phyloP scores from a whole-genome alignment of 2,888 invertebrate species.

The Megastigmus dorsalis region DNA sequence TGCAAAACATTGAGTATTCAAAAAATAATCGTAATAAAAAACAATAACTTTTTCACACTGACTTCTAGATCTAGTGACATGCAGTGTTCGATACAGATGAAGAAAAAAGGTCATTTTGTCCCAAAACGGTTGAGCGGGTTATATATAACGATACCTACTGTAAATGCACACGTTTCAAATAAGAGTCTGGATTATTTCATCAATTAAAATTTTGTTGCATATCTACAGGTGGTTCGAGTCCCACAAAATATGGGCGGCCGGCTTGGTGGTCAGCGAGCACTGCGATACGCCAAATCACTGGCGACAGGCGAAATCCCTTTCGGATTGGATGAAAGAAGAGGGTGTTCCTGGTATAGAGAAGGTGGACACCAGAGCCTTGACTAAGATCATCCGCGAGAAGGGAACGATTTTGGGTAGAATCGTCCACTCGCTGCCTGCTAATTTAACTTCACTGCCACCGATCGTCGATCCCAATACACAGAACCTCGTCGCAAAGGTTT shows the following conservation, averaged over 20 bases:
- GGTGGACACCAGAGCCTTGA: constrained; percentile 94
- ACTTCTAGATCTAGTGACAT: too few relatives aligned
- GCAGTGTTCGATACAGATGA: too few relatives aligned
- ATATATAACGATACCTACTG: constrained; percentile 67
- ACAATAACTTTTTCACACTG: too few relatives aligned
- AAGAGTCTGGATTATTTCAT: background rate
- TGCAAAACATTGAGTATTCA: too few relatives aligned
- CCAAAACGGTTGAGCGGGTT: too few relatives aligned
- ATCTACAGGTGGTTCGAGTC: constrained; percentile 91
- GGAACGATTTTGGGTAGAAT: constrained; percentile 89
- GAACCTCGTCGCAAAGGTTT: constrained; percentile 95
- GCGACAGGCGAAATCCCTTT: constrained; percentile 86
- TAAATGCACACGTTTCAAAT: constrained; percentile 81
- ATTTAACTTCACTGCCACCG: constrained; percentile 60
- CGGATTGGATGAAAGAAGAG: constrained; percentile 87
- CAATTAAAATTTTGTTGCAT: too few relatives aligned
- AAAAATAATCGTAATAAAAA: too few relatives aligned
- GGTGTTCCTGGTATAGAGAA: constrained; percentile 92
- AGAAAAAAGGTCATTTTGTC: too few relatives aligned
- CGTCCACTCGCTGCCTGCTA: constrained; percentile 58
- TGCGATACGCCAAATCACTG: constrained; percentile 94
- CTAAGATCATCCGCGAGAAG: constrained; percentile 91
- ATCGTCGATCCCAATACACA: constrained; percentile 89
- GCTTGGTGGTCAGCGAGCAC: constrained; percentile 92
- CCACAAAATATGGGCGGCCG: constrained; percentile 91